Evolutionary conservation across 2,113 vertebrate species (phyloP).

Genomic region (Apodemus speciosus): DNA sequence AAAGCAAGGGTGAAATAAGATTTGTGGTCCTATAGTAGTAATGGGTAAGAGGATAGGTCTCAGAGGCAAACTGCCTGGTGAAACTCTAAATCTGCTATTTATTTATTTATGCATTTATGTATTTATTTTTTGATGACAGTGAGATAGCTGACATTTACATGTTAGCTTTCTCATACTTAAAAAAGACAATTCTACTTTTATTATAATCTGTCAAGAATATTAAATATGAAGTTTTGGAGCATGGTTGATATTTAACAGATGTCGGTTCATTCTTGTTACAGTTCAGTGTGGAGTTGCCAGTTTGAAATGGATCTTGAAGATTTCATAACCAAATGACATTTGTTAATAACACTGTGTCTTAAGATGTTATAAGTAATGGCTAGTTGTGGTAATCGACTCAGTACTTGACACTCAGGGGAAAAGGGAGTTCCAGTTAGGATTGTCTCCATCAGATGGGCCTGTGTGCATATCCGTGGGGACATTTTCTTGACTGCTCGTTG

Average conservation of each 20-base stretch:
- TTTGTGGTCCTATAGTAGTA: background rate
- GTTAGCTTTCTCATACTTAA: constrained; percentile 18
- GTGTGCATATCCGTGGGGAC: background rate
- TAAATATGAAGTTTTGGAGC: constrained; percentile 28
- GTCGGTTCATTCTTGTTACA: background rate
- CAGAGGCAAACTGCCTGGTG: constrained; percentile 1
- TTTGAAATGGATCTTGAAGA: constrained; percentile 37
- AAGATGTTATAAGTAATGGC: background rate
- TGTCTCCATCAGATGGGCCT: background rate
- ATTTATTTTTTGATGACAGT: background rate
- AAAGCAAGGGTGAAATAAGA: constrained; percentile 29
- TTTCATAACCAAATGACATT: constrained; percentile 26
- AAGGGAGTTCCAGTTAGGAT: background rate
- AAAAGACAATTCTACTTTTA: background rate
- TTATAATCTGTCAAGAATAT: constrained; percentile 33
- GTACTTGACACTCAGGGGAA: background rate
- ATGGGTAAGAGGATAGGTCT: background rate
- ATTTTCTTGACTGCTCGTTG: background rate
- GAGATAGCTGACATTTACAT: constrained; percentile 22
- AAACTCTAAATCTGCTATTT: background rate
- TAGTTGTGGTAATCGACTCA: background rate
- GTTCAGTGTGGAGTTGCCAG: background rate
- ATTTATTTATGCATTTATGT: too few species aligned
- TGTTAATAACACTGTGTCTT: background rate
- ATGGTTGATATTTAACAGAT: background rate